Evolutionary conservation across 1,140 invertebrate genomes (phyloP).

Genomic region (Trigoniulus corallinus): DNA sequence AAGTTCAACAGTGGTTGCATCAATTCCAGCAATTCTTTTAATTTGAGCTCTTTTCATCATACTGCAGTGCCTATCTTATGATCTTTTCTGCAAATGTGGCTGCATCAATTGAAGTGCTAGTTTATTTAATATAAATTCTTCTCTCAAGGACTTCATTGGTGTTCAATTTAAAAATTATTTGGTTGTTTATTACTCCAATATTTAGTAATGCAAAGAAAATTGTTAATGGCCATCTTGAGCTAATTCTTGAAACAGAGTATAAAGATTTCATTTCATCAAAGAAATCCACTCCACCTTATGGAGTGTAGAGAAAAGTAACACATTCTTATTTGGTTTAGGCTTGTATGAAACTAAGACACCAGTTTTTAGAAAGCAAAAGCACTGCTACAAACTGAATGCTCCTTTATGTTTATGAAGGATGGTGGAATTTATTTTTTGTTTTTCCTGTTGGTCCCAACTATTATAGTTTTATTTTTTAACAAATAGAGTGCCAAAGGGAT

Average conservation of each 20-base stretch:
- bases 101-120: not conserved
- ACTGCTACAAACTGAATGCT: not conserved
- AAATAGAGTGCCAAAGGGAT: not conserved
- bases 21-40: not conserved
- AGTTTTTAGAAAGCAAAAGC: constrained; percentile 13
- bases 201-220: constrained; percentile 12
- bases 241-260: constrained; percentile 20
- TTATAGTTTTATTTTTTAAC: not conserved
- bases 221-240: constrained; percentile 23
- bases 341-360: constrained; percentile 22
- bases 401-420: not conserved
- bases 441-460: not conserved
- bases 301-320: constrained; percentile 12
- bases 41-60: not conserved
- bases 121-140: not conserved
- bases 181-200: constrained; percentile 10
- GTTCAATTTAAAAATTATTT: not conserved
- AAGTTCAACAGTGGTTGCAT: not conserved
- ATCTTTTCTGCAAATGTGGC: not conserved
- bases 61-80: not conserved
- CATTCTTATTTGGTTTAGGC: constrained; percentile 9
- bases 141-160: not conserved
- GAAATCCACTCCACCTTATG: constrained; percentile 28
- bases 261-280: constrained; percentile 25
- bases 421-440: not conserved